Percentiles rank a stretch among this genome's conserved stretches.
phyloP scores from a whole-genome alignment of 2,888 invertebrate species.

The Lithophane ornitopus region DNA sequence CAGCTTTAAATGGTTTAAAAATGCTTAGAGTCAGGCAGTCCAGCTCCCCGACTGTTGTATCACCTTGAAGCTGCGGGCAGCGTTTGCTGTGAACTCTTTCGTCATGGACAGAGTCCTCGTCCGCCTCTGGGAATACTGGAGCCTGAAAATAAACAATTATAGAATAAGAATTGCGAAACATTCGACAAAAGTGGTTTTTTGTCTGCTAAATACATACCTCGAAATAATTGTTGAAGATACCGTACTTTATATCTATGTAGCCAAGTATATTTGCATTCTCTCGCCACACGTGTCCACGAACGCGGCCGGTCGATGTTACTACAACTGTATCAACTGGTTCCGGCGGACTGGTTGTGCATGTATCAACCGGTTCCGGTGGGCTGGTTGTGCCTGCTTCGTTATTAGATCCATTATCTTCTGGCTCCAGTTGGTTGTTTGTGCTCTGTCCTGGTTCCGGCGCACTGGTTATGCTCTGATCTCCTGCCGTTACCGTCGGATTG shows the following conservation, averaged over 20 bases:
- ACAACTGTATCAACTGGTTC: constrained; percentile 42
- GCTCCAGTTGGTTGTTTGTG: neutral
- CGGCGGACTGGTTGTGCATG: neutral
- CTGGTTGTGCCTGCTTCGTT: neutral
- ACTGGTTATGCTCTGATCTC: neutral
- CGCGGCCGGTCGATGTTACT: constrained; percentile 74
- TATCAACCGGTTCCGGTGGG: neutral
- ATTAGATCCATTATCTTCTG: neutral
- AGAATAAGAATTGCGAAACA: neutral
- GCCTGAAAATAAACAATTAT: constrained; percentile 71
- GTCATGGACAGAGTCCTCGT: constrained; percentile 68
- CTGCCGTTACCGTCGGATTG: neutral
- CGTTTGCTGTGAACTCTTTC: constrained; percentile 70
- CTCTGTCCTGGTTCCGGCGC: neutral
- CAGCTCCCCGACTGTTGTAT: constrained; percentile 69
- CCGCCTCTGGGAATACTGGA: constrained; percentile 66
- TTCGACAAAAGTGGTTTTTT: neutral
- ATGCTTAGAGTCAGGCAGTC: constrained; percentile 85
- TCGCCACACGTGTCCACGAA: constrained; percentile 71
- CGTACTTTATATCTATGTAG: constrained; percentile 83
- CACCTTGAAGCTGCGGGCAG: constrained; percentile 78
- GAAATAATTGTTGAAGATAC: constrained; percentile 71
- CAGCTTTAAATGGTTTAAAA: constrained; percentile 72
- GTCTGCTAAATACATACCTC: constrained; percentile 69
- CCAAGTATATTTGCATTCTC: constrained; percentile 69